Evolutionary conservation across 2,888 invertebrate genomes (phyloP).

Genomic region (Hirtodrosophila alboralis): DNA sequence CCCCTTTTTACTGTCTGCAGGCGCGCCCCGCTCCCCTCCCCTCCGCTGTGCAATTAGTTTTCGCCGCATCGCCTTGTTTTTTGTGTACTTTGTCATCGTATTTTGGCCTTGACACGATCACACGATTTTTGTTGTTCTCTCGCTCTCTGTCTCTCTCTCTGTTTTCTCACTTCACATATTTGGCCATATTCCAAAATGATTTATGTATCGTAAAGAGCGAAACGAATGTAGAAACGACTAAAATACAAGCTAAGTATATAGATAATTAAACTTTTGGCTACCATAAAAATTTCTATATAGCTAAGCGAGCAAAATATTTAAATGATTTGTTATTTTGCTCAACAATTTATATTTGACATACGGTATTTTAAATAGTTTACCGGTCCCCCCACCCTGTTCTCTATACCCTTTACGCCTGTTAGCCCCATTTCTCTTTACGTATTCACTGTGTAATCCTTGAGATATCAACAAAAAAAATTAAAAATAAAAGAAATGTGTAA

Average conservation of each 20-base stretch:
- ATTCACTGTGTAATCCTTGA: no score
- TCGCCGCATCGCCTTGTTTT: constrained; percentile 13
- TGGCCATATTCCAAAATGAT: constrained; percentile 43
- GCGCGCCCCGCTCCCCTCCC: no score
- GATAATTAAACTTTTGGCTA: constrained; percentile 28
- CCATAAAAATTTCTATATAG: constrained; percentile 2
- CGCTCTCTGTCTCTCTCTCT: not conserved
- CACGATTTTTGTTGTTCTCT: constrained; percentile 1
- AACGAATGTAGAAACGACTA: constrained; percentile 12
- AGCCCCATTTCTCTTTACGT: no score
- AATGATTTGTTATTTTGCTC: constrained; percentile 9
- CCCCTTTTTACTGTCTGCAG: no score
- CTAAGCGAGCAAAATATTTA: constrained; percentile 4
- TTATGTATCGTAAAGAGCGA: constrained; percentile 23
- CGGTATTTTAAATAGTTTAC: constrained; percentile 38
- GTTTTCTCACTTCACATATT: constrained; percentile 1
- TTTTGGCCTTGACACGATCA: constrained; percentile 57
- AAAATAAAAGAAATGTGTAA: constrained; percentile 3
- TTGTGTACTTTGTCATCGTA: constrained; percentile 32
- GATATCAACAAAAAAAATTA: constrained; percentile 3
- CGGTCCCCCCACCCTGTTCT: not conserved
- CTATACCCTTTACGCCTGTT: no score
- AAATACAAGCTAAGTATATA: constrained; percentile 18
- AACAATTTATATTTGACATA: constrained; percentile 11
- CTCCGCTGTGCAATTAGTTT: constrained; percentile 8